A percentile compares a stretch with the other conserved stretches of the same genome.
Evolutionary conservation across 2,888 invertebrate species (phyloP).

Genomic region (Leptinotarsa peninsularis): DNA sequence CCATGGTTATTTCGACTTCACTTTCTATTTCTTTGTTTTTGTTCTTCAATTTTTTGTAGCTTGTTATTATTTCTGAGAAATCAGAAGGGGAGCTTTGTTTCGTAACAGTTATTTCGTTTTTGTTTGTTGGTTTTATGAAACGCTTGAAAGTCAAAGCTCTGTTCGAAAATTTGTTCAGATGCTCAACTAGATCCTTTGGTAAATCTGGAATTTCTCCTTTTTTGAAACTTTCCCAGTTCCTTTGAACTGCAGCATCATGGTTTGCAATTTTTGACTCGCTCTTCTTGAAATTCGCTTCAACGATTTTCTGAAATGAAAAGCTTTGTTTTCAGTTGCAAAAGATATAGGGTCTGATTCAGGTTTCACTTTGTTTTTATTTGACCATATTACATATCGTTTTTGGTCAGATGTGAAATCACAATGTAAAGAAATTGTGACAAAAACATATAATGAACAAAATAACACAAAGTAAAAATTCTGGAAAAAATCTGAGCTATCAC

Average conservation of each 20-base stretch:
- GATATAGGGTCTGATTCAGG: no score
- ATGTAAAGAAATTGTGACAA: no score
- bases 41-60: constrained; percentile 64
- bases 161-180: constrained; percentile 76
- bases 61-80: constrained; percentile 67
- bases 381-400: no score
- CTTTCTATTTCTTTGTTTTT: constrained; percentile 54
- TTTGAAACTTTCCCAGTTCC: constrained; percentile 78
- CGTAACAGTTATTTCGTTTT: constrained; percentile 56
- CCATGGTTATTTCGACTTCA: constrained; percentile 23
- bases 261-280: constrained; percentile 70
- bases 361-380: no score
- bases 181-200: constrained; percentile 67
- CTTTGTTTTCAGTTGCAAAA: background rate
- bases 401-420: no score
- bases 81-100: constrained; percentile 38
- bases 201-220: constrained; percentile 68
- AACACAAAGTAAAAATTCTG: no score
- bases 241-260: constrained; percentile 76
- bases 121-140: constrained; percentile 33
- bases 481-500: no score
- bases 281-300: constrained; percentile 76
- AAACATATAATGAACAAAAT: no score
- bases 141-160: constrained; percentile 63
- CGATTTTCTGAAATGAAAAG: constrained; percentile 69